A percentile compares a stretch with the other conserved stretches of the same genome.
Evolutionary conservation across 1,140 invertebrate genomes (phyloP).

Genomic region (Contarinia nasturtii): DNA sequence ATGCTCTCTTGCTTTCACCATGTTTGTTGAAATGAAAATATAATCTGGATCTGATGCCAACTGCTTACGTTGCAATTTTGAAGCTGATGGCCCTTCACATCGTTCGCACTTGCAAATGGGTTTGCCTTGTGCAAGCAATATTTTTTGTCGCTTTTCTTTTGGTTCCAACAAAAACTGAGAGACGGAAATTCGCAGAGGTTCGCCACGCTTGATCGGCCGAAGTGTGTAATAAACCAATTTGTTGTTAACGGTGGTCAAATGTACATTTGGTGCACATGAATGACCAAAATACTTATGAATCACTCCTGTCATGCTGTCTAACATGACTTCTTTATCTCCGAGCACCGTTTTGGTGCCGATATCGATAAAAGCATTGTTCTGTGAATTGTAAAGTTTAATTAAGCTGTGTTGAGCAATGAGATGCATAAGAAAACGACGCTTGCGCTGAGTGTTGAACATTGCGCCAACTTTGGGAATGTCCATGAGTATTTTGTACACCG

Average conservation of each 20-base stretch:
- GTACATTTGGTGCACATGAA: constrained; percentile 63
- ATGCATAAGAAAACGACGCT: constrained; percentile 45
- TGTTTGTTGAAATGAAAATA: neutral
- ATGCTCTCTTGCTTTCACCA: too few relatives aligned
- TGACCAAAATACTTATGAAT: constrained; percentile 48
- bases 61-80: neutral
- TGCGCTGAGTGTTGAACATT: constrained; percentile 50
- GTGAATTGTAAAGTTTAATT: constrained; percentile 12
- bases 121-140: neutral
- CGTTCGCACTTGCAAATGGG: neutral
- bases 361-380: neutral
- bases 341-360: neutral
- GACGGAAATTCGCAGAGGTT: neutral
- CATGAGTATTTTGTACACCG: constrained; percentile 20
- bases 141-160: neutral
- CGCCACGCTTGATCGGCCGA: neutral
- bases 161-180: neutral
- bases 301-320: neutral
- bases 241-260: neutral
- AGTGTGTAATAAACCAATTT: neutral
- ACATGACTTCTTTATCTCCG: neutral
- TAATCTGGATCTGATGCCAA: neutral
- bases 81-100: neutral
- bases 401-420: constrained; percentile 47
- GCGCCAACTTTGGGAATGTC: constrained; percentile 39